Percentiles rank a stretch among this genome's conserved stretches.
These are phyloP conservation scores for Metacarcinus magister DNA, from an alignment of 2,888 invertebrate species.

Conservation along the genomic window DNA sequence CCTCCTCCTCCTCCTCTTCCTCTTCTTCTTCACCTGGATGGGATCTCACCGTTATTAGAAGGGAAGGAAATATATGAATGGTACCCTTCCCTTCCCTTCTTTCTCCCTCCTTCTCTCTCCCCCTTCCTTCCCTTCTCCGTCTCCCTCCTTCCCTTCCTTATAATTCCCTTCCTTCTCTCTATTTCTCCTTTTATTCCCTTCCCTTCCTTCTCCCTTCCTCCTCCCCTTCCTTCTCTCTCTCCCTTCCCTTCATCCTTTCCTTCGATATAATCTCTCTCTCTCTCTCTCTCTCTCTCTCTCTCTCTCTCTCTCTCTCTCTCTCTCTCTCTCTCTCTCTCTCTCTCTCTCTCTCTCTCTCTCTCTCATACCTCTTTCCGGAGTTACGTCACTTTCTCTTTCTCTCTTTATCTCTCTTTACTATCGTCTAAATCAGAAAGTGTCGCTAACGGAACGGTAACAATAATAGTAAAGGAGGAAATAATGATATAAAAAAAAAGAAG, in stretches of 20 bases:
- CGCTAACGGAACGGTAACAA: neutral
- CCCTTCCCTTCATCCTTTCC: neutral
- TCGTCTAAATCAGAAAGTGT: neutral
- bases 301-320: too few relatives aligned
- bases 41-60: neutral
- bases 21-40: neutral
- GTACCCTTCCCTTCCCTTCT: too few relatives aligned
- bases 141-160: neutral
- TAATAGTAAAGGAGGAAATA: neutral
- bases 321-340: neutral
- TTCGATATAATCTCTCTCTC: neutral
- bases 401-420: slow-evolving; percentile 10
- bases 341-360: slow-evolving; percentile 40
- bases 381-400: neutral
- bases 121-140: neutral
- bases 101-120: neutral
- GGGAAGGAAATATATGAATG: neutral
- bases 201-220: neutral
- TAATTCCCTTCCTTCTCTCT: neutral
- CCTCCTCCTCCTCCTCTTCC: neutral
- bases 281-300: neutral
- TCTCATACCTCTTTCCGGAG: neutral
- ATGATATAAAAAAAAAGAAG: neutral
- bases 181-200: neutral
- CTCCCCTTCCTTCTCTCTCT: neutral